Evolutionary conservation across 2,113 vertebrate species (phyloP), one percentile per base, ranked within the genome.

Genomic region (Cyphomyrus discorhynchus): DNA sequence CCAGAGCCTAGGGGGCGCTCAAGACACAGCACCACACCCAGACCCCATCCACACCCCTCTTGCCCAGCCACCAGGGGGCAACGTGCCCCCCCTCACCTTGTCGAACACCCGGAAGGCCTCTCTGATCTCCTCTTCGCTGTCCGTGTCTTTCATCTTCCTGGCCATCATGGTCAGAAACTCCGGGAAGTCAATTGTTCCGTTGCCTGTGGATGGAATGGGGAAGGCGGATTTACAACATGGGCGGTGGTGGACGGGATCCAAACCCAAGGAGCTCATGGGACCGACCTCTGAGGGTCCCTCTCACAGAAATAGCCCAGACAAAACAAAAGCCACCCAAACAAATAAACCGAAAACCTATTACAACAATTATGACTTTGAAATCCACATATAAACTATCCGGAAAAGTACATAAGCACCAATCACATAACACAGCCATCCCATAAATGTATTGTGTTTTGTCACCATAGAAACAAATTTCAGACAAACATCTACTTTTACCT

Each of bases 141-240:
- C 97, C 0, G 97, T 98, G 42, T 98, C 97, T 92, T 98, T 98
- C 97, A 98, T 98, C 95, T 98, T 98, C 66, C 97, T 95, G 3
- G 97, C 97, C 97, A 98, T 97, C 97, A 98, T 97, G 91, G 97
- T 98, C 88, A 98, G 94, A 93, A 98, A 98, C 94, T 98, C 97
- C 0, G 97, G 97, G 92, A 98, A 98, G 92, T 98, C 97, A 53
- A 98, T 97, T 70, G 97, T 98, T 50, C 97, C 97, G 0, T 98
- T 98, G 45, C 97, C 97, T 98, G 91, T 9, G 56, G 53, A 89
- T 52, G 88, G 2, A 74, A 90, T 39, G 24, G 6, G 24, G 88
- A 42, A 11, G n/a, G 62, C n/a, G 1, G 62, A 31, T 13, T 70
- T 31, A 11, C n/a, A 15, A 31, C 3, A n/a, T 11, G n/a, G 62